Conservation (phyloP, 53 echinoderm and acorn worm genomes). For the Crossaster papposus region DNA sequence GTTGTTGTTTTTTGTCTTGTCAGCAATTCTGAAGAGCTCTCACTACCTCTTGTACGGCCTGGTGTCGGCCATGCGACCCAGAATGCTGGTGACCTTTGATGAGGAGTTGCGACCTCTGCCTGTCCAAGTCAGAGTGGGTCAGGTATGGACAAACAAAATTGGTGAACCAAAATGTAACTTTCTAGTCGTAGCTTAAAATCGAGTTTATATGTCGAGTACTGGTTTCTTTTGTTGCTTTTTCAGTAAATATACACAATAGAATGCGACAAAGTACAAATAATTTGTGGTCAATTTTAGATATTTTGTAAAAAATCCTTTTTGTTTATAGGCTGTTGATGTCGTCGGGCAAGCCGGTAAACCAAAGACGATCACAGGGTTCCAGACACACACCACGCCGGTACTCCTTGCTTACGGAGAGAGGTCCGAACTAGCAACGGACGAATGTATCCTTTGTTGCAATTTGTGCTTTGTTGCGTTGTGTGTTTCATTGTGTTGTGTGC, state of each 20-base stretch:
- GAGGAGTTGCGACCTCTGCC: slow-evolving; percentile 89
- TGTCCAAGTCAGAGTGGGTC: slow-evolving; percentile 98
- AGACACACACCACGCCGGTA: slow-evolving; percentile 96
- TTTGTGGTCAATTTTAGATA: too few relatives aligned
- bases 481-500: too few relatives aligned
- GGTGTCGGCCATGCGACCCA: slow-evolving; percentile 92
- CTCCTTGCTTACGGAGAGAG: slow-evolving; percentile 91
- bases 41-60: slow-evolving; percentile 92
- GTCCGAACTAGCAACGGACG: slow-evolving; percentile 94
- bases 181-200: neutral
- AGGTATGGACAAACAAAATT: slow-evolving; percentile 68
- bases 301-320: neutral
- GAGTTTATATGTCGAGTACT: too few relatives aligned
- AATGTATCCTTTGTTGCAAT: slow-evolving; percentile 99
- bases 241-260: too few relatives aligned
- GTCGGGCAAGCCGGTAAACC: slow-evolving; percentile 98
- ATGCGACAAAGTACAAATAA: too few relatives aligned
- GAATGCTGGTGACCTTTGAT: slow-evolving; percentile 98
- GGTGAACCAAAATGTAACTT: too few relatives aligned
- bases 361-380: slow-evolving; percentile 98
- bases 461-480: neutral
- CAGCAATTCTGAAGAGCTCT: slow-evolving; percentile 93
- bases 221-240: too few relatives aligned
- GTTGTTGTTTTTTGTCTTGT: slow-evolving; percentile 19
- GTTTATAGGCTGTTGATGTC: slow-evolving; percentile 89